These are phyloP conservation scores for Hecatera dysodea DNA, from an alignment of 2,888 invertebrate genomes.

Conservation along the genomic window DNA sequence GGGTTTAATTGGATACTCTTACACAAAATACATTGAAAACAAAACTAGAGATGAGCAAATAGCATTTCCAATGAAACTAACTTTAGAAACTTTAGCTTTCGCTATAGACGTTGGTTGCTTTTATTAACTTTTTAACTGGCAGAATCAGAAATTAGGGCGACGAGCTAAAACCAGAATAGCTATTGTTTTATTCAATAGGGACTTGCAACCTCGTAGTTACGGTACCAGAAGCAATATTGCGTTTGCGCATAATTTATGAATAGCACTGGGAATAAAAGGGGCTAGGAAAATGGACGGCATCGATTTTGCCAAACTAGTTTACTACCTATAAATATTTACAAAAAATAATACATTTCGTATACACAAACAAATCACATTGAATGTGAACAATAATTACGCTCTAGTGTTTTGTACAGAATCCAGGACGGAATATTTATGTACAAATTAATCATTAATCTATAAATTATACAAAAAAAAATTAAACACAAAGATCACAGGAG, in stretches of 20 bases:
- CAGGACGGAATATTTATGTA: conserved; percentile 59
- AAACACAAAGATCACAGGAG: conserved; percentile 89
- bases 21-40: conserved; percentile 5
- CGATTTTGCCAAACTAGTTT: conserved; percentile 42
- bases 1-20: background rate
- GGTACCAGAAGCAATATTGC: conserved; percentile 63
- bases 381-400: conserved; percentile 74
- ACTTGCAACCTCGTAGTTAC: conserved; percentile 54
- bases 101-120: conserved; percentile 1
- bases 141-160: conserved; percentile 62
- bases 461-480: conserved; percentile 76
- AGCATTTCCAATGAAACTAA: background rate
- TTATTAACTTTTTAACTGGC: conserved; percentile 41
- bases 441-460: conserved; percentile 63
- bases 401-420: conserved; percentile 74
- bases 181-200: conserved; percentile 68
- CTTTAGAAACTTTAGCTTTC: conserved; percentile 5
- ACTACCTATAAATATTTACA: conserved; percentile 61
- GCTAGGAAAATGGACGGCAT: conserved; percentile 59
- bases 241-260: conserved; percentile 66
- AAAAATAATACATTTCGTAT: conserved; percentile 68
- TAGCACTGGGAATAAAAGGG: conserved; percentile 54
- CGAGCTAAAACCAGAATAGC: conserved; percentile 60
- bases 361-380: conserved; percentile 73
- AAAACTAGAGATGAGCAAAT: background rate